phyloP scores from a whole-genome alignment of 1,140 invertebrate species.

The Panonychus citri region DNA sequence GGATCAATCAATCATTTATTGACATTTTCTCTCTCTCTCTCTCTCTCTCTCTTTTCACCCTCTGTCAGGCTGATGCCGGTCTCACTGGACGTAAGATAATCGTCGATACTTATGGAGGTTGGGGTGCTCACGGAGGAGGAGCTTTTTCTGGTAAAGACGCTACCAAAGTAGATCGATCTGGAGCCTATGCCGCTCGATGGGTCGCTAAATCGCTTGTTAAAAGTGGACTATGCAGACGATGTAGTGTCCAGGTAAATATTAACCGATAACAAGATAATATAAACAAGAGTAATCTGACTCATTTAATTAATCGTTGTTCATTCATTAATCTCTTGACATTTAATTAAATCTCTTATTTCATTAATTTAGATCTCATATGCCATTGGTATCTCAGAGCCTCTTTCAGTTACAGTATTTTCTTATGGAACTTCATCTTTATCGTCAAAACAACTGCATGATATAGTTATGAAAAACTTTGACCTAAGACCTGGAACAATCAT shows the following conservation, averaged over 20 bases:
- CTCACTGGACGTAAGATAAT: constrained; percentile 92
- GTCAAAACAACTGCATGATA: constrained; percentile 62
- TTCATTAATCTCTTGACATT: neutral
- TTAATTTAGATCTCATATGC: constrained; percentile 62
- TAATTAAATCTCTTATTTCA: too few relatives aligned
- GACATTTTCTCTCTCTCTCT: neutral
- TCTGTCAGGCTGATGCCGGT: constrained; percentile 61
- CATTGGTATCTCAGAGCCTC: constrained; percentile 81
- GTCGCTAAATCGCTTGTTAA: constrained; percentile 82
- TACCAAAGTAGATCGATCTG: constrained; percentile 87
- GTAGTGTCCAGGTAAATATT: constrained; percentile 46
- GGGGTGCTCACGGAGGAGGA: constrained; percentile 90
- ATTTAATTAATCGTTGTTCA: neutral
- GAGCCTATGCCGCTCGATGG: constrained; percentile 88
- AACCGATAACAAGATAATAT: too few relatives aligned
- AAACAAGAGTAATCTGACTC: too few relatives aligned
- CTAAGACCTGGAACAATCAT: constrained; percentile 91
- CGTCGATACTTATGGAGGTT: constrained; percentile 94
- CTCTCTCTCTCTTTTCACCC: constrained; percentile 12
- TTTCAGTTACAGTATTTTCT: constrained; percentile 87
- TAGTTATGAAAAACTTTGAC: constrained; percentile 93
- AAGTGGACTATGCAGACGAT: constrained; percentile 61
- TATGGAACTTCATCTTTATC: constrained; percentile 79
- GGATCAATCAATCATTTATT: neutral
- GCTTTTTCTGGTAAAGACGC: constrained; percentile 91